Percentiles rank a stretch among this genome's conserved stretches.
phyloP scores from a whole-genome alignment of 2,113 vertebrate genomes.

The Rhipidura dahli region DNA sequence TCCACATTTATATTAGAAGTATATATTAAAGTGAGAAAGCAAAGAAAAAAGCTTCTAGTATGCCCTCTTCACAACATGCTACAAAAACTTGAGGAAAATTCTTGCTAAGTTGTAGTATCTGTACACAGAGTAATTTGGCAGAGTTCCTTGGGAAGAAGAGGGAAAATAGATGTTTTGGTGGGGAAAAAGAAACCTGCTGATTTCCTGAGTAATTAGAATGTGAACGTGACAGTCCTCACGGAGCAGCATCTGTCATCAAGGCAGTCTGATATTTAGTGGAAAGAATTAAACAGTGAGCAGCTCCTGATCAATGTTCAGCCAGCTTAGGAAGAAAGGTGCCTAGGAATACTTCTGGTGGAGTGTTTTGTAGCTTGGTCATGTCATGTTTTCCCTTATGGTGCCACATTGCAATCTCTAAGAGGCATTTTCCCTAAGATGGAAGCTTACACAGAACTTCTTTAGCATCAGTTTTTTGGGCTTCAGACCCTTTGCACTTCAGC shows the following conservation, averaged over 20 bases:
- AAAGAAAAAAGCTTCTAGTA: neutral
- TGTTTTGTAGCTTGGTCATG: neutral
- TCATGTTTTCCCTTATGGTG: fast-evolving
- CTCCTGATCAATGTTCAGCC: neutral
- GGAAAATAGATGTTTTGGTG: neutral
- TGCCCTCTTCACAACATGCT: neutral
- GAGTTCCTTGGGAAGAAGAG: neutral
- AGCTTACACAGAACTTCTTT: neutral
- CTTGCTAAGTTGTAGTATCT: neutral
- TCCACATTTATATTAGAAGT: neutral
- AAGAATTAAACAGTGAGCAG: neutral
- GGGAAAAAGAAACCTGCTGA: neutral
- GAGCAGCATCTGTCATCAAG: neutral
- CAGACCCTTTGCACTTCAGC: neutral
- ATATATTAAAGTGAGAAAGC: neutral
- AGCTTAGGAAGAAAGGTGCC: neutral
- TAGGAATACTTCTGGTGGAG: neutral
- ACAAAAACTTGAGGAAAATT: neutral
- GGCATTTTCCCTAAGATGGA: neutral
- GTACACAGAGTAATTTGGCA: neutral
- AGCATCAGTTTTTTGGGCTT: neutral
- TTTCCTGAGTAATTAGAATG: neutral
- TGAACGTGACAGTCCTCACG: neutral
- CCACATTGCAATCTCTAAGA: neutral
- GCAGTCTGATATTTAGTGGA: neutral